Evolutionary conservation across 2,113 vertebrate genomes (phyloP), one percentile per base, ranked within the genome.

Genomic region (Dolichotis patagonum): DNA sequence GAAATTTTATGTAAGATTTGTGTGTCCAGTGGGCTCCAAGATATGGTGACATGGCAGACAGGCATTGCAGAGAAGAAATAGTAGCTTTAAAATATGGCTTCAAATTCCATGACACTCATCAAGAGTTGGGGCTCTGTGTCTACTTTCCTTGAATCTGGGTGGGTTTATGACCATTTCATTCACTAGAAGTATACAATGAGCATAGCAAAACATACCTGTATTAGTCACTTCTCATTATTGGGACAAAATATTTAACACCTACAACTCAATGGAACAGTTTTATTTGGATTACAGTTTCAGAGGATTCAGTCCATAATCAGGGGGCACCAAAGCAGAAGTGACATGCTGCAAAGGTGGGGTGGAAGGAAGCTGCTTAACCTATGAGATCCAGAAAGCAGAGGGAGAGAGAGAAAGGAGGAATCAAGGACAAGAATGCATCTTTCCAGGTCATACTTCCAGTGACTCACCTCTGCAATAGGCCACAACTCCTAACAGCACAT

Each of bases 31-130:
- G 38, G 22, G 16, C 17, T 35, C 35, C 65, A 69, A 69, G 65
- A n/a, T 7, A 19, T 26, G 60, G 60, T 62, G 60, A 20, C 60
- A 62, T 62, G 60, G 32, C 65, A 35, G 14, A 67, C 32, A n/a
- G 65, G 65, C n/a, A 69, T n/a, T 69, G 35, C 65, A 69, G 32
- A 67, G 32, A 35, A 69, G 35, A 69, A 69, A 69, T 19, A 7
- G 43, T 88, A 67, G 17, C 82, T 96, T 97, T 58, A 84, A 97
- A 83, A 92, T 19, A 49, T 26, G 43, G 11, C 41, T 52, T 91
- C 20, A 62, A 78, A 35, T 81, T 90, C 20, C 56, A 87, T 97
- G 82, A 60, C 10, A 54, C 3, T 65, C 24, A 9, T 80, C 38
- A 92, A 73, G 60, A 46, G 17, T 4, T 86, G 28, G 26, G 3